Evolutionary conservation across 2,113 vertebrate species (phyloP).

Genomic region (Cyphomyrus discorhynchus): DNA sequence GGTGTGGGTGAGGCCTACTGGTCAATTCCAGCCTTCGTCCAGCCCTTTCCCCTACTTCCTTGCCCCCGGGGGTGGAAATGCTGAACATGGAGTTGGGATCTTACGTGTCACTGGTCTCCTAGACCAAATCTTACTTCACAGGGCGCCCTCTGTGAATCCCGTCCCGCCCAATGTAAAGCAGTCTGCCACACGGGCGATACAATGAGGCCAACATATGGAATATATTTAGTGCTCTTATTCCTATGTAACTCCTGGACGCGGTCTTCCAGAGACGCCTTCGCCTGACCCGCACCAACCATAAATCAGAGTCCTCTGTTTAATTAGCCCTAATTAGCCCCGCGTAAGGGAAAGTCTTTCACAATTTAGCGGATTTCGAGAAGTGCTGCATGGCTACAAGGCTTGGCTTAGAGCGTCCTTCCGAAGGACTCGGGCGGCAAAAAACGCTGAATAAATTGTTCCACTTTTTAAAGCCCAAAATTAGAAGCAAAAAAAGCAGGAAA

Average conservation of each 20-base stretch:
- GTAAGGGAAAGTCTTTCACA: conserved; percentile 19
- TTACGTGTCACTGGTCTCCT: background rate
- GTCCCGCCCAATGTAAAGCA: background rate
- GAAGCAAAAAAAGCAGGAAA: conserved; percentile 11
- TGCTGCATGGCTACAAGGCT: background rate
- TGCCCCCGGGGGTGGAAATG: background rate
- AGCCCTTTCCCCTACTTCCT: background rate
- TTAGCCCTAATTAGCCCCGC: conserved; percentile 42
- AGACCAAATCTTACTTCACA: background rate
- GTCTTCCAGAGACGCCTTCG: conserved; percentile 11
- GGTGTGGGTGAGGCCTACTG: background rate
- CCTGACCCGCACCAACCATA: conserved; percentile 29
- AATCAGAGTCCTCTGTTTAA: conserved; percentile 33
- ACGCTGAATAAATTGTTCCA: conserved; percentile 19
- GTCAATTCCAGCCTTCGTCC: background rate
- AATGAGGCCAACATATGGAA: conserved; percentile 36
- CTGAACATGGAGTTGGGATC: background rate
- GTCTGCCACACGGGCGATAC: background rate
- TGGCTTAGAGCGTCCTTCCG: background rate
- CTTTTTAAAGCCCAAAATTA: conserved; percentile 9
- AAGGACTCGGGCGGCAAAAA: background rate
- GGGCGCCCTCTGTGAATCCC: background rate
- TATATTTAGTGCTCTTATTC: conserved; percentile 28
- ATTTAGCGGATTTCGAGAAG: conserved; percentile 7
- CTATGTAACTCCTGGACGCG: conserved; percentile 28